Evolutionary conservation across 2,888 invertebrate genomes (phyloP), one percentile per base, ranked within the genome.

Genomic region (Congeria kusceri): DNA sequence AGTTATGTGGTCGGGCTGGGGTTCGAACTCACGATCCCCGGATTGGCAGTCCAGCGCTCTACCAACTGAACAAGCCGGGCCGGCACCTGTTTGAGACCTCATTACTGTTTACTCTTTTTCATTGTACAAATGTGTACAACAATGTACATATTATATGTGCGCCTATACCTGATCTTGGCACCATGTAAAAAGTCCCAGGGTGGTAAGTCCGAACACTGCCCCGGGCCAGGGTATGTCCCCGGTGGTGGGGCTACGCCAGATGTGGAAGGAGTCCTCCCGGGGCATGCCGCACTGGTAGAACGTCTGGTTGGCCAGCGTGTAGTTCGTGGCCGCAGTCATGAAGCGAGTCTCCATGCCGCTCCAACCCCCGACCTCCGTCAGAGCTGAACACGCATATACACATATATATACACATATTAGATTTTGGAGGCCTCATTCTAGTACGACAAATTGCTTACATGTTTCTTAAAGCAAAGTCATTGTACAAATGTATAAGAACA

Each of bases 331-430:
- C 0, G 94, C 91, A 7, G 85, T 80, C 77, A 91, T 90, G 84
- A 92, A 95, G 18, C 91, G 87, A 2, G 89, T 85, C 58, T 93
- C 87, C 77, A 95, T 87, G 25, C 89, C 90, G 5, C 91, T 81
- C 88, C 94, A 94, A 0, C 95, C 95, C 3, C 94, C 95, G 18
- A 94, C 93, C 46, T 92, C 91, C 18, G 46, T 29, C 25, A 83
- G 56, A 7, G 84, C 86, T 86, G 25, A 15, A 20, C 20, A 53
- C 13, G 18, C 11, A 53, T 23, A 39, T 1, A 9, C 1, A 39
- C 9, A 13, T 39, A 32, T 32, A 32, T 32, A 32, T 32, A 4
- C 32, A 32, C 4, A 32, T 32, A 32, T 9, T 32, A 39, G 1
- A 39, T 3, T 39, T 39, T 39, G 5, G 39, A 7, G 9, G 39